phyloP scores from a whole-genome alignment of 2,888 invertebrate species.

The Trilocha varians region DNA sequence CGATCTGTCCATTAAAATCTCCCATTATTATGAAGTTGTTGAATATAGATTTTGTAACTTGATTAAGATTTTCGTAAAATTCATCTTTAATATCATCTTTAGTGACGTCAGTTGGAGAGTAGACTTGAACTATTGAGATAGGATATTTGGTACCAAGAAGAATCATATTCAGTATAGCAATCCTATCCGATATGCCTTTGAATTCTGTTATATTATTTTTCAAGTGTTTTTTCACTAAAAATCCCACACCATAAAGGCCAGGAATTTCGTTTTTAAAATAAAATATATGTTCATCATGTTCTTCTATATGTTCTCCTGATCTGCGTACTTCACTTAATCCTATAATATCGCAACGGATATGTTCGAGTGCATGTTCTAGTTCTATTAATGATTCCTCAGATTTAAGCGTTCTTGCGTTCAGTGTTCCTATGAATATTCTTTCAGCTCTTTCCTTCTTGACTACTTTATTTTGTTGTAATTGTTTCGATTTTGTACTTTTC shows the following conservation, averaged over 20 bases:
- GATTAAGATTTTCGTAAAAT: background rate
- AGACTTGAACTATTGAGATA: slow-evolving; percentile 8
- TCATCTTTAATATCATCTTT: background rate
- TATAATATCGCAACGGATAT: slow-evolving; percentile 18
- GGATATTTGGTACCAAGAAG: background rate
- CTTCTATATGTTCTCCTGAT: slow-evolving; percentile 16
- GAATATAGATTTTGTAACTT: too few species aligned
- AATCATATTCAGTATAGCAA: background rate
- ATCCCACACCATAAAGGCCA: slow-evolving; percentile 18
- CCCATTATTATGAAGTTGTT: too few species aligned
- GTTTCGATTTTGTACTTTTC: background rate
- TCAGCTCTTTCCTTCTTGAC: background rate
- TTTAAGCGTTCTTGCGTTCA: slow-evolving; percentile 8
- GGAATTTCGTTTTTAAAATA: slow-evolving; percentile 16
- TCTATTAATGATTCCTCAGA: slow-evolving; percentile 7
- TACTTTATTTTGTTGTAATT: background rate
- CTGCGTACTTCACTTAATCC: slow-evolving; percentile 16
- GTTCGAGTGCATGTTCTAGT: slow-evolving; percentile 9
- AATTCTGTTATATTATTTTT: slow-evolving; percentile 17
- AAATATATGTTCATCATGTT: slow-evolving; percentile 17
- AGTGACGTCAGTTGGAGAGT: slow-evolving; percentile 8
- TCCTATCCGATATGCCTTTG: slow-evolving; percentile 8
- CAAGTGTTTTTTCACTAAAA: slow-evolving; percentile 15
- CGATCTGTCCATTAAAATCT: too few species aligned
- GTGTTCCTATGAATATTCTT: slow-evolving; percentile 6